These are phyloP conservation scores for Thymallus thymallus DNA, from an alignment of 2,113 vertebrate genomes.

Conservation along the genomic window DNA sequence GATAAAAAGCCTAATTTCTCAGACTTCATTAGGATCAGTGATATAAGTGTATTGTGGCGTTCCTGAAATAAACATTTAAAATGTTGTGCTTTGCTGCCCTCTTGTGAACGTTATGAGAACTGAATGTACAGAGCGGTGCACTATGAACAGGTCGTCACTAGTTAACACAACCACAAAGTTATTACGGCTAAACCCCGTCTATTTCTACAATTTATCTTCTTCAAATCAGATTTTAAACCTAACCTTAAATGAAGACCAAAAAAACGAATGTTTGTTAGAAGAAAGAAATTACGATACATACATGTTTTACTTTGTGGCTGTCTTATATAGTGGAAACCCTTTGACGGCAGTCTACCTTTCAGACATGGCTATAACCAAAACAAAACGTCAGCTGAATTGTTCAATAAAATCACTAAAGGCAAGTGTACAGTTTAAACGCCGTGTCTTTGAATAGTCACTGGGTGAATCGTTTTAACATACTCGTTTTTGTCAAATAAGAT, in stretches of 20 bases:
- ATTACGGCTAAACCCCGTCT: too few relatives aligned
- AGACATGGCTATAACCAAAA: slow-evolving; percentile 70
- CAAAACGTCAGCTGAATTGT: not conserved
- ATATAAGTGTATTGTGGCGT: too few relatives aligned
- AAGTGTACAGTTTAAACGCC: not conserved
- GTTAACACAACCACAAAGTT: too few relatives aligned
- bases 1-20: not conserved
- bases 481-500: not conserved
- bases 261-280: too few relatives aligned
- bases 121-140: fast-evolving
- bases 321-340: too few relatives aligned
- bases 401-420: slow-evolving; percentile 70
- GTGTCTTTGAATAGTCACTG: not conserved
- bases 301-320: too few relatives aligned
- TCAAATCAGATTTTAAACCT: too few relatives aligned
- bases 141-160: slow-evolving; percentile 41
- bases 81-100: slow-evolving; percentile 11
- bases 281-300: too few relatives aligned
- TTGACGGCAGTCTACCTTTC: not conserved
- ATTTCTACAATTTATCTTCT: too few relatives aligned
- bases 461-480: not conserved
- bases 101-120: slow-evolving; percentile 9
- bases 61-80: not conserved
- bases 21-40: too few relatives aligned
- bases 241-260: too few relatives aligned